phyloP scores from a whole-genome alignment of 2,113 vertebrate genomes.

The Poeciliopsis occidentalis region DNA sequence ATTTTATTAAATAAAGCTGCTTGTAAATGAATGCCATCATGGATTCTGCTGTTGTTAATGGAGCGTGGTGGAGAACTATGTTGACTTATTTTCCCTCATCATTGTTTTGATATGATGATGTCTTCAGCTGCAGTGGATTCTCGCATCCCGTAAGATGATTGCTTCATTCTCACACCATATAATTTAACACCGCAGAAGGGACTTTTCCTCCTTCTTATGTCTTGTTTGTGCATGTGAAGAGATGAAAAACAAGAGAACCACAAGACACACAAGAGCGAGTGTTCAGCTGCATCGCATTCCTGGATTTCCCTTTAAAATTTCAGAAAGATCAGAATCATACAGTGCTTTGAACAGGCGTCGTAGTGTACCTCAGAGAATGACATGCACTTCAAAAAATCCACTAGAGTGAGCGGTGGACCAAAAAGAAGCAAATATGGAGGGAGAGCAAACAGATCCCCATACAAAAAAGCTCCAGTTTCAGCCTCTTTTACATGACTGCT shows the following conservation, averaged over 20 bases:
- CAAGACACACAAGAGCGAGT: constrained; percentile 38
- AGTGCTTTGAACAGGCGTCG: constrained; percentile 33
- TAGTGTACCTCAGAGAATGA: neutral
- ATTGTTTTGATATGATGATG: constrained; percentile 72
- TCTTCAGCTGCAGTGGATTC: constrained; percentile 19
- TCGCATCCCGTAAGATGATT: constrained; percentile 2
- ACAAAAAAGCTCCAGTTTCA: neutral
- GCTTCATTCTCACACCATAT: constrained; percentile 21
- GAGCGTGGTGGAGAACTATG: constrained; percentile 73
- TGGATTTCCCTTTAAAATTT: constrained; percentile 40
- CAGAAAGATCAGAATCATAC: constrained; percentile 40
- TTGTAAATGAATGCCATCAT: constrained; percentile 79
- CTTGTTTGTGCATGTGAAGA: constrained; percentile 8
- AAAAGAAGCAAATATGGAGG: neutral
- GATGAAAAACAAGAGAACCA: constrained; percentile 31
- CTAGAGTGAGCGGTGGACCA: neutral
- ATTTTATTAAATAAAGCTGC: constrained; percentile 87
- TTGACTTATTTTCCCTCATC: constrained; percentile 75
- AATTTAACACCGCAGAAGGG: constrained; percentile 50
- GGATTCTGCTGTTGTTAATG: constrained; percentile 75
- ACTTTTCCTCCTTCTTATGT: constrained; percentile 3
- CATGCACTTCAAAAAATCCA: neutral
- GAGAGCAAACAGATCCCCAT: neutral
- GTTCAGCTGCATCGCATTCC: constrained; percentile 21
- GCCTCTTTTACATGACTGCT: neutral